Conservation (phyloP, 2,113 vertebrate species). For the Trinectes maculatus region DNA sequence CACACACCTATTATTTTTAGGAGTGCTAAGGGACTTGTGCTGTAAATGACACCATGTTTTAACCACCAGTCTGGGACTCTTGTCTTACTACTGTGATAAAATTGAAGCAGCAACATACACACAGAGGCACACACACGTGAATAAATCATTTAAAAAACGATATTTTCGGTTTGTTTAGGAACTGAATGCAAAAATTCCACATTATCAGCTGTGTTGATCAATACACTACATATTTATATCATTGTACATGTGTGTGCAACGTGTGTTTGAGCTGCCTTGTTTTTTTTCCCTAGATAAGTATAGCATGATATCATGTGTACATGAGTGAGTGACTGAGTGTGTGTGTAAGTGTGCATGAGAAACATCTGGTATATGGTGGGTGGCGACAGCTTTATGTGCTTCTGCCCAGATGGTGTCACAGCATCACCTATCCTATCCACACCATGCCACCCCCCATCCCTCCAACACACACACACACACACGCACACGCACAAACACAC, state of each 20-base stretch:
- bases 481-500: conserved; percentile 36
- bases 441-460: conserved; percentile 60
- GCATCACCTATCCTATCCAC: conserved; percentile 78
- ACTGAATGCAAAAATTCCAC: conserved; percentile 9
- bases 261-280: conserved; percentile 23
- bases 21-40: conserved; percentile 60
- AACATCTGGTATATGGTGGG: conserved; percentile 84
- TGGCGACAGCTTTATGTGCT: conserved; percentile 83
- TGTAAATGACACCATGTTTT: conserved; percentile 69
- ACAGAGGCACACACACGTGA: conserved; percentile 29
- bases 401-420: conserved; percentile 86
- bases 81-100: conserved; percentile 64
- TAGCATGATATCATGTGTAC: conserved; percentile 42
- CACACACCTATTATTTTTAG: conserved; percentile 55
- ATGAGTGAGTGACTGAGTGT: conserved; percentile 42
- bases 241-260: conserved; percentile 28
- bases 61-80: conserved; percentile 70
- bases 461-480: conserved; percentile 25
- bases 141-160: conserved; percentile 18
- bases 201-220: conserved; percentile 16
- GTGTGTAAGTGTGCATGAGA: conserved; percentile 64
- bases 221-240: conserved; percentile 31
- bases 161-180: conserved; percentile 16
- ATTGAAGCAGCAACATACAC: conserved; percentile 53
- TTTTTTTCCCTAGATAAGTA: conserved; percentile 40